These are phyloP conservation scores for Bos taurus DNA, from an alignment of 2,113 vertebrate genomes.

Conservation along the genomic window DNA sequence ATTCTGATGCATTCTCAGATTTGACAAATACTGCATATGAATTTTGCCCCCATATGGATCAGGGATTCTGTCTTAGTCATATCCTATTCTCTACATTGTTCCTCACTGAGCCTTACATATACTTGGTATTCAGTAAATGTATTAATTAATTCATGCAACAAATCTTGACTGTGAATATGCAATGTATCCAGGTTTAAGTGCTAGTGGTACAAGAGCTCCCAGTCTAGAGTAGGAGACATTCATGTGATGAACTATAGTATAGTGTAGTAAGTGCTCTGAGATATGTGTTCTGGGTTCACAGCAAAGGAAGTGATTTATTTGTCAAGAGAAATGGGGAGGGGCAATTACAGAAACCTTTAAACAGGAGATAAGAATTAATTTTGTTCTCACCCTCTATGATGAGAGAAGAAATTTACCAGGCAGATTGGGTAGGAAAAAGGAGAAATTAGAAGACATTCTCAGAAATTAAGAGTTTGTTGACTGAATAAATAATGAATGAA, in stretches of 20 bases:
- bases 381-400: neutral
- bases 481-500: neutral
- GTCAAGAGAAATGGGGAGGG: neutral
- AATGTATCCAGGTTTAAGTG: neutral
- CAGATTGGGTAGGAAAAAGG: neutral
- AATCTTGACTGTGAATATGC: neutral
- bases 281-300: neutral
- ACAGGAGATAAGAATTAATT: neutral
- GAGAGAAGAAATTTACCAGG: neutral
- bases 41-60: neutral
- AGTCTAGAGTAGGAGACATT: neutral
- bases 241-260: neutral
- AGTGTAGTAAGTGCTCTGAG: neutral
- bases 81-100: neutral
- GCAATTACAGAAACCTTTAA: neutral
- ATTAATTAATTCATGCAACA: neutral
- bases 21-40: neutral
- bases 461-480: conserved; percentile 1
- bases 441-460: neutral
- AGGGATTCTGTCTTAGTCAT: neutral
- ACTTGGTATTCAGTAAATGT: neutral
- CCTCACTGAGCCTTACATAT: neutral
- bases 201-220: neutral
- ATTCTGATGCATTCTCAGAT: neutral
- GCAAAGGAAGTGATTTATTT: neutral